A percentile compares a stretch with the other conserved stretches of the same genome.
Conservation (phyloP, 2,797 vertebrate genomes). For the Macrochelys suwanniensis region DNA sequence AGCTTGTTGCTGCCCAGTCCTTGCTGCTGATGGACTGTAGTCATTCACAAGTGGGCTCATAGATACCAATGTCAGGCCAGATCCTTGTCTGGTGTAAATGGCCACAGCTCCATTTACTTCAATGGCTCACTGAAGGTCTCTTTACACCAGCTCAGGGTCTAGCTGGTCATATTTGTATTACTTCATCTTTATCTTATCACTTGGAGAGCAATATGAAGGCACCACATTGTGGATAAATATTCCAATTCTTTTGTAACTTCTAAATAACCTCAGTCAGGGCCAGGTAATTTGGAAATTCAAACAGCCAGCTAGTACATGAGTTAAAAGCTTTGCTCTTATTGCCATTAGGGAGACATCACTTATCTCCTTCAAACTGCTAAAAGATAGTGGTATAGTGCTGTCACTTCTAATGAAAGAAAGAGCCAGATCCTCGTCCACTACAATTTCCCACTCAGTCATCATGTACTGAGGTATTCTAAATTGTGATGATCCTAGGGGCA, state of each 20-base stretch:
- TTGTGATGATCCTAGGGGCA: background rate
- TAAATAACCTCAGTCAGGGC: background rate
- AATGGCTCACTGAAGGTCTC: background rate
- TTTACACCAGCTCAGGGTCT: background rate
- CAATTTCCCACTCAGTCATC: background rate
- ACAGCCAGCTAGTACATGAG: background rate
- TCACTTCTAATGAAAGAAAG: background rate
- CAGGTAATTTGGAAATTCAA: background rate
- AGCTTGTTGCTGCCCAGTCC: background rate
- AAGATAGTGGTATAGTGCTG: background rate
- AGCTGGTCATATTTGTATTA: background rate
- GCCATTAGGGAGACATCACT: background rate
- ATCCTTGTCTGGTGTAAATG: background rate
- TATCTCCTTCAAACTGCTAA: background rate
- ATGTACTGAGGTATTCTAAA: background rate
- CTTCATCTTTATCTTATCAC: background rate
- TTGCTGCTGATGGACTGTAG: background rate
- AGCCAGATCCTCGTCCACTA: background rate
- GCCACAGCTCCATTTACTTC: background rate
- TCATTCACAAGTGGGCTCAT: background rate
- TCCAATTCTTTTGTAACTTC: background rate
- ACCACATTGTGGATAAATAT: background rate
- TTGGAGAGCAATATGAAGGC: background rate
- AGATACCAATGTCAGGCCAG: background rate
- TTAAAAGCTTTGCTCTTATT: background rate